Percentiles rank a stretch among this genome's conserved stretches.
phyloP scores from a whole-genome alignment of 2,113 vertebrate species.

The Pachycephala philippinensis region DNA sequence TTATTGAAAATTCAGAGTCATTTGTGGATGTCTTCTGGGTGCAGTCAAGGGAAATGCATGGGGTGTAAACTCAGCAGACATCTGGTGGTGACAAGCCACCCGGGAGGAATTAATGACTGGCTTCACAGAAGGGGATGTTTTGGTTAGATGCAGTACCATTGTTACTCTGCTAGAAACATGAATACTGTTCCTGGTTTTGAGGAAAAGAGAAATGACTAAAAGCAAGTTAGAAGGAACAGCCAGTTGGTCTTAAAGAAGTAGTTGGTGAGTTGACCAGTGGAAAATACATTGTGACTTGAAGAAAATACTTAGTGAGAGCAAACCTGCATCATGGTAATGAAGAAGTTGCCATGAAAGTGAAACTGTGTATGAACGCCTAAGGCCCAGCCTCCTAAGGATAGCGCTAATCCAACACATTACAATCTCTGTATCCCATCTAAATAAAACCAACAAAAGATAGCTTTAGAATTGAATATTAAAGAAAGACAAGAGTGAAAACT shows the following conservation, averaged over 20 bases:
- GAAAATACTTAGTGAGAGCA: background rate
- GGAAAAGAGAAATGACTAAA: slow-evolving; percentile 1
- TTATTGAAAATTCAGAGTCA: slow-evolving; percentile 1
- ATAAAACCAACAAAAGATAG: background rate
- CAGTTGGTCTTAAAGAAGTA: background rate
- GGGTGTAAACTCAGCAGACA: slow-evolving; percentile 25
- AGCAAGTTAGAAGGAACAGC: background rate
- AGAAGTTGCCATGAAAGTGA: background rate
- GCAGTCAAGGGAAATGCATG: background rate
- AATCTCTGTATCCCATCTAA: background rate
- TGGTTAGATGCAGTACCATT: background rate
- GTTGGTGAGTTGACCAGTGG: background rate
- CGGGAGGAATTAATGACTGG: slow-evolving; percentile 16
- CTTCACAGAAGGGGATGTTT: background rate
- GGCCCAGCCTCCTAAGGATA: background rate
- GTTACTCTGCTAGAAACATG: background rate
- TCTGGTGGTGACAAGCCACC: slow-evolving; percentile 17
- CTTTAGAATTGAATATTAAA: background rate
- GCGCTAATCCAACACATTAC: background rate
- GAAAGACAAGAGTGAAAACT: background rate
- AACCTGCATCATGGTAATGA: background rate
- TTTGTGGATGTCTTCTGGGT: slow-evolving; percentile 1
- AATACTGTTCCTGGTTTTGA: background rate
- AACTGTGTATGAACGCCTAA: background rate
- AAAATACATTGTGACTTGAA: background rate